A percentile compares a stretch with the other conserved stretches of the same genome.
These are phyloP conservation scores for Tridacna crocea DNA, from an alignment of 2,888 invertebrate genomes.

Conservation along the genomic window DNA sequence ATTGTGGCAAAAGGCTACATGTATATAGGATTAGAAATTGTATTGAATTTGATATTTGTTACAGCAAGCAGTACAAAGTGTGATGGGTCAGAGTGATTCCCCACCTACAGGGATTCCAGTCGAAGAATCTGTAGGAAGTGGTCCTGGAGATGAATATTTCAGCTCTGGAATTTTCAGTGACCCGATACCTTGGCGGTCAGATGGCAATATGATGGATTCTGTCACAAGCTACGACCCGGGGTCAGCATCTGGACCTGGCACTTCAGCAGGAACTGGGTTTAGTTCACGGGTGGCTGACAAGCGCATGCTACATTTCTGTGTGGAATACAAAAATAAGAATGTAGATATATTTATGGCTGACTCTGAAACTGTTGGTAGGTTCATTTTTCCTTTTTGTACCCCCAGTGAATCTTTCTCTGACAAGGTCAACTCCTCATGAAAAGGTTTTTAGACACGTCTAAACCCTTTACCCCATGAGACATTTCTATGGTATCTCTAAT, in stretches of 20 bases:
- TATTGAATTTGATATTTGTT: not conserved
- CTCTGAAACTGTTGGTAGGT: conserved; percentile 79
- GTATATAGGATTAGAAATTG: too few species aligned
- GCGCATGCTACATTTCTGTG: conserved; percentile 79
- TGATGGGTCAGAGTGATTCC: conserved; percentile 69
- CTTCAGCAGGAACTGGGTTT: conserved; percentile 62
- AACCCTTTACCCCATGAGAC: too few species aligned
- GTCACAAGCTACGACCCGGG: conserved; percentile 68
- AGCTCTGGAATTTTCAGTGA: conserved; percentile 61
- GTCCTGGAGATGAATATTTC: conserved; percentile 48
- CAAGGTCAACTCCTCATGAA: too few species aligned
- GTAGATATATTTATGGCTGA: conserved; percentile 77
- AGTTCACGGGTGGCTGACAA: conserved; percentile 51
- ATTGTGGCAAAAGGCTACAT: too few species aligned
- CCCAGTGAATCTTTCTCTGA: too few species aligned
- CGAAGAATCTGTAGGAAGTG: conserved; percentile 33
- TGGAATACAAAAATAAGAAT: conserved; percentile 81
- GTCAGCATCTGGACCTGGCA: conserved; percentile 71
- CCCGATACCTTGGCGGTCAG: conserved; percentile 55
- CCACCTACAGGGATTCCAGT: conserved; percentile 54
- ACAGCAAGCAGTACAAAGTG: conserved; percentile 77
- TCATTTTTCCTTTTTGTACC: not conserved
- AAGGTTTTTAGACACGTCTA: too few species aligned
- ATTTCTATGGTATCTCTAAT: too few species aligned
- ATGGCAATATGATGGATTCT: conserved; percentile 63